Evolutionary conservation across 2,113 vertebrate species (phyloP).

Genomic region (Periophthalmus modestus): DNA sequence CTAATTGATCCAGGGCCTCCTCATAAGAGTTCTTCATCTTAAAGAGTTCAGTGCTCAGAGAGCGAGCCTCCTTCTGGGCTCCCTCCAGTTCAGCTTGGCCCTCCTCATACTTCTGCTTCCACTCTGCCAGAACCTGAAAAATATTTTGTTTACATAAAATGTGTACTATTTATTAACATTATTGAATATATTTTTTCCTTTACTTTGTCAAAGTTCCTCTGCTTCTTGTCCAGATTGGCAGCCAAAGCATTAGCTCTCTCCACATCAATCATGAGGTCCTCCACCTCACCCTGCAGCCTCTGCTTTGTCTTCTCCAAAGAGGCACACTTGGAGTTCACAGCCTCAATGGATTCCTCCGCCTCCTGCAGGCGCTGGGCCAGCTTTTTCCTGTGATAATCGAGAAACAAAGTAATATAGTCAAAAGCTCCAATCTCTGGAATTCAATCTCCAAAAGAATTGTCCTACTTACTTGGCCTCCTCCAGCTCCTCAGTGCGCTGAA

Average conservation of each 20-base stretch:
- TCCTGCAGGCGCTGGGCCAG: slow-evolving; percentile 59
- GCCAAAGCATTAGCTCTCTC: slow-evolving; percentile 58
- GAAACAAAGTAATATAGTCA: not conserved
- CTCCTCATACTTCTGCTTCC: slow-evolving; percentile 81
- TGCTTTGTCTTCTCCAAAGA: slow-evolving; percentile 58
- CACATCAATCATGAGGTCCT: slow-evolving; percentile 59
- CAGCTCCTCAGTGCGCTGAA: slow-evolving; percentile 84
- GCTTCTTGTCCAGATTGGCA: slow-evolving; percentile 59
- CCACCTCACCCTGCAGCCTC: slow-evolving; percentile 50
- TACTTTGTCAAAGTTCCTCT: slow-evolving; percentile 64
- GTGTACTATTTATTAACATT: no score
- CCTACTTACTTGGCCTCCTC: slow-evolving; percentile 81
- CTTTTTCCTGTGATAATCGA: slow-evolving; percentile 40
- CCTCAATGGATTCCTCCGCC: slow-evolving; percentile 56
- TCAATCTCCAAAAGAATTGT: not conserved
- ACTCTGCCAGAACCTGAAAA: slow-evolving; percentile 61
- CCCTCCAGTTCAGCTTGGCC: slow-evolving; percentile 77
- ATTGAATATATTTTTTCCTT: no score
- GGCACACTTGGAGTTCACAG: slow-evolving; percentile 54
- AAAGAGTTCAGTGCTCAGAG: slow-evolving; percentile 60
- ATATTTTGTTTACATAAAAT: no score
- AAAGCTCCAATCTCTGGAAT: not conserved
- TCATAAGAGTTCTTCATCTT: slow-evolving; percentile 65
- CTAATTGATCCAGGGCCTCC: slow-evolving; percentile 50
- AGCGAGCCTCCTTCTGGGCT: slow-evolving; percentile 73